Evolutionary conservation across 1,140 invertebrate species (phyloP).

Genomic region (Drosophila carrolli): DNA sequence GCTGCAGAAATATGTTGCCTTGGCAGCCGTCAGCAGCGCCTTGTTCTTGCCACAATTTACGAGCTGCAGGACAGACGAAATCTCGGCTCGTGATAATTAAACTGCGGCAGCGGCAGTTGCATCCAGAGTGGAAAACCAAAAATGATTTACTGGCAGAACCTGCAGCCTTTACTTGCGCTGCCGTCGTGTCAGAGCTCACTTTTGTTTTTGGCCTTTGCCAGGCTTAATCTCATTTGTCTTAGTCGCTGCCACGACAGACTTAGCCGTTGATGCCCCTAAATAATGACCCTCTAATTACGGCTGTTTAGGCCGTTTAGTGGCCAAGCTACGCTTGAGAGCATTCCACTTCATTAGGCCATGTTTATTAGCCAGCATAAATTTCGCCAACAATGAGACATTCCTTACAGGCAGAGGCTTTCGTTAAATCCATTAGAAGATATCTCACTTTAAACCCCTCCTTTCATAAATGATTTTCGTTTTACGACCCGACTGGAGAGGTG

Average conservation of each 20-base stretch:
- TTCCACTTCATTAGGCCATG: constrained; percentile 6
- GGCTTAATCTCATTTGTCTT: constrained; percentile 46
- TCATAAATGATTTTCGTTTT: constrained; percentile 13
- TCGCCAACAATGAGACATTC: constrained; percentile 3
- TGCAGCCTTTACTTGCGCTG: constrained; percentile 22
- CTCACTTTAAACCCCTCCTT: not conserved
- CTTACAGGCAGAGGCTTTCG: not conserved
- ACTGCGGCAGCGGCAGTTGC: constrained; percentile 46
- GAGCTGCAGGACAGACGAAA: constrained; percentile 63
- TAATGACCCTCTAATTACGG: constrained; percentile 46
- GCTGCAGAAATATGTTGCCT: constrained; percentile 40
- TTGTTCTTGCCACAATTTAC: constrained; percentile 70
- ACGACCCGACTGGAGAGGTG: constrained; percentile 13
- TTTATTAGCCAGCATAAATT: constrained; percentile 26
- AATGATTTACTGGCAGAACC: constrained; percentile 67
- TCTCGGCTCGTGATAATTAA: constrained; percentile 76
- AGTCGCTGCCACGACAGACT: constrained; percentile 7
- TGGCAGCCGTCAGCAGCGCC: constrained; percentile 51
- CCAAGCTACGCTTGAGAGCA: not conserved
- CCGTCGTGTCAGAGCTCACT: constrained; percentile 38
- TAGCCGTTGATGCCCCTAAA: constrained; percentile 17
- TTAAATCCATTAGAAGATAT: constrained; percentile 23
- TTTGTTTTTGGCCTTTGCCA: constrained; percentile 38
- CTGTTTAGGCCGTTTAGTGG: constrained; percentile 18
- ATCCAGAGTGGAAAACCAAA: constrained; percentile 61